phyloP scores from a whole-genome alignment of 2,888 invertebrate species.

The Papilio elwesi region DNA sequence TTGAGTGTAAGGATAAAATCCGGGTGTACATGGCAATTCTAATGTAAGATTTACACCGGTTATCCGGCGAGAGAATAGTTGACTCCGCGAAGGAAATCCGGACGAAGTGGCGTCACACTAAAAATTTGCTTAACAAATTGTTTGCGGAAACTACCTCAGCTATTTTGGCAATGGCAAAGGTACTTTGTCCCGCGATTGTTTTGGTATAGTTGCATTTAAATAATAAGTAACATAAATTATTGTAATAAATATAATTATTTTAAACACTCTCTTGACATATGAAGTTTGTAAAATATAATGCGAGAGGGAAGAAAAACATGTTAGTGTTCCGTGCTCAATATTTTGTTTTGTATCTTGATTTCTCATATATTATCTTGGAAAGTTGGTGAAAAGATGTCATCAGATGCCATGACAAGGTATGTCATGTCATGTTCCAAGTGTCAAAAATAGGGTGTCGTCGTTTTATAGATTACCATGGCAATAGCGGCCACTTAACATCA shows the following conservation, averaged over 20 bases:
- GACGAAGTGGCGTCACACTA: conserved; percentile 56
- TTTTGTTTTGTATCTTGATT: too few relatives aligned
- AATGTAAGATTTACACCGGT: conserved; percentile 81
- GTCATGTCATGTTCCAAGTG: too few relatives aligned
- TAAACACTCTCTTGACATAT: too few relatives aligned
- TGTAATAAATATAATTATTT: neutral
- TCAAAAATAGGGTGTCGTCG: too few relatives aligned
- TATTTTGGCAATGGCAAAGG: conserved; percentile 27
- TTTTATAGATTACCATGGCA: too few relatives aligned
- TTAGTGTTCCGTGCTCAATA: too few relatives aligned
- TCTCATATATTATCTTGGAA: too few relatives aligned
- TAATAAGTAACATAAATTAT: neutral
- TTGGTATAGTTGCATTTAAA: conserved; percentile 5
- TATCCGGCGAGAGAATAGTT: conserved; percentile 76
- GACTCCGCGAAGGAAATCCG: conserved; percentile 69
- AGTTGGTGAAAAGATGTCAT: too few relatives aligned
- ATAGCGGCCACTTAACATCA: too few relatives aligned
- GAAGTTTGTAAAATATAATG: too few relatives aligned
- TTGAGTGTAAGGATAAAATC: conserved; percentile 30
- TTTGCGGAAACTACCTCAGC: conserved; percentile 46
- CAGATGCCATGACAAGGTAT: too few relatives aligned
- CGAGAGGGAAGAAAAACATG: too few relatives aligned
- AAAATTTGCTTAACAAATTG: conserved; percentile 75
- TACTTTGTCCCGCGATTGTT: conserved; percentile 21
- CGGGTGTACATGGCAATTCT: conserved; percentile 59